A percentile compares a stretch with the other conserved stretches of the same genome.
phyloP scores from a whole-genome alignment of 2,888 invertebrate species.

The Pogonocherus hispidulus region DNA sequence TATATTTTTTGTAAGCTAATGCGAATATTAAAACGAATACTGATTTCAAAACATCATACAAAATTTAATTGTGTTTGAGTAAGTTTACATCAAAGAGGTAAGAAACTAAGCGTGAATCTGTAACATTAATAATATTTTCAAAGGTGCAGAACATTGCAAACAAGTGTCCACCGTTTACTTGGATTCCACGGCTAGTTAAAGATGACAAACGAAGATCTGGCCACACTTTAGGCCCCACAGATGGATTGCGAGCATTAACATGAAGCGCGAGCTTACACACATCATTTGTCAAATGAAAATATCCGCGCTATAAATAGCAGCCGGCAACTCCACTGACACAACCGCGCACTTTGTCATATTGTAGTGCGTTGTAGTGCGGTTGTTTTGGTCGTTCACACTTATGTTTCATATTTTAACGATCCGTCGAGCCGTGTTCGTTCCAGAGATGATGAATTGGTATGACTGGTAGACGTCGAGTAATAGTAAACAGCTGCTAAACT shows the following conservation, averaged over 20 bases:
- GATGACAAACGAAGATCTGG: constrained; percentile 50
- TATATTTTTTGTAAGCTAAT: too few relatives aligned
- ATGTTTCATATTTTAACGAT: constrained; percentile 65
- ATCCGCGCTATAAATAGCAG: constrained; percentile 57
- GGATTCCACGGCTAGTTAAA: constrained; percentile 45
- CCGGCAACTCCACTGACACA: constrained; percentile 22
- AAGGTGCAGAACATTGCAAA: constrained; percentile 23
- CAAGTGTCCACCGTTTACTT: constrained; percentile 33
- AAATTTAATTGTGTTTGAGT: too few relatives aligned
- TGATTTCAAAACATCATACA: too few relatives aligned
- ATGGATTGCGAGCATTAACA: constrained; percentile 58
- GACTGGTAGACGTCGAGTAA: constrained; percentile 56
- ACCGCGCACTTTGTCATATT: constrained; percentile 59
- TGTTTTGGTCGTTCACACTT: constrained; percentile 60
- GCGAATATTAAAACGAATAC: too few relatives aligned
- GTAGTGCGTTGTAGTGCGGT: constrained; percentile 55
- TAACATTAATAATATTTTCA: constrained; percentile 12
- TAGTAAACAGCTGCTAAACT: constrained; percentile 59
- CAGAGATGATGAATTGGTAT: constrained; percentile 59
- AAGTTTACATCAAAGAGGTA: constrained; percentile 14
- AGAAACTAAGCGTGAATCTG: not conserved
- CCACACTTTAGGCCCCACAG: constrained; percentile 57
- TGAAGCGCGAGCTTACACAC: constrained; percentile 55
- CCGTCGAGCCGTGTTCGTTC: constrained; percentile 57
- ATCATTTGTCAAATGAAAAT: constrained; percentile 62